Evolutionary conservation across 2,797 vertebrate species (phyloP).

Genomic region (Catamblyrhynchus diadema): DNA sequence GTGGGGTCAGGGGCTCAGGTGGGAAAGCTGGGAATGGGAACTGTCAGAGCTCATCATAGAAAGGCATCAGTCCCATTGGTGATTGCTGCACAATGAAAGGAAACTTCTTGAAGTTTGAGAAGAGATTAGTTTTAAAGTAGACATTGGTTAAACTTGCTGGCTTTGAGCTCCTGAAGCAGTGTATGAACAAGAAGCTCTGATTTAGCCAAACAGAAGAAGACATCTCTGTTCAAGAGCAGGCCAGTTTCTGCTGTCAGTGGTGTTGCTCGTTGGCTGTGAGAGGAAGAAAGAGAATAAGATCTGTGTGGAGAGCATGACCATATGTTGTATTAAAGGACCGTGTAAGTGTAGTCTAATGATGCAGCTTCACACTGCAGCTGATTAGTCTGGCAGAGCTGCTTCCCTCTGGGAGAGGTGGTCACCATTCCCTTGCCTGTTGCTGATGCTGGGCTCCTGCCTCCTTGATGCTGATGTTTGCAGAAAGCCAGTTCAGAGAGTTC

Average conservation of each 20-base stretch:
- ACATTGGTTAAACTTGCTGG: neutral
- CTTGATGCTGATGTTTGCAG: neutral
- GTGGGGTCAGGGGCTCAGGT: neutral
- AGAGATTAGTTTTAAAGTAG: neutral
- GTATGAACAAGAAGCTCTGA: neutral
- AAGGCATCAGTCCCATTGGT: rapidly evolving
- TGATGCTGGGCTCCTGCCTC: neutral
- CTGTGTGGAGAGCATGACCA: neutral
- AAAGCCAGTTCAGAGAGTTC: neutral
- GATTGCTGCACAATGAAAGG: neutral
- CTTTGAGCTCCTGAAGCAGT: neutral
- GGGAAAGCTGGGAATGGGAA: neutral
- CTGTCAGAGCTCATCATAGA: neutral
- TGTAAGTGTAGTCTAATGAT: rapidly evolving
- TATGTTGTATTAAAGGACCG: neutral
- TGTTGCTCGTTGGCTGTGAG: neutral
- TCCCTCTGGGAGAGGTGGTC: neutral
- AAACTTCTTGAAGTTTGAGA: neutral
- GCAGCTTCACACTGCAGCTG: neutral
- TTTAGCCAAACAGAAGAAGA: neutral
- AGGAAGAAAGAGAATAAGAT: neutral
- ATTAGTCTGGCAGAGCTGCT: neutral
- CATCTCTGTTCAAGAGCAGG: neutral
- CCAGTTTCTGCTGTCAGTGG: neutral
- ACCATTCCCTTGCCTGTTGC: neutral